Evolutionary conservation across 2,888 invertebrate genomes (phyloP).

Genomic region (Spilosoma lubricipeda): DNA sequence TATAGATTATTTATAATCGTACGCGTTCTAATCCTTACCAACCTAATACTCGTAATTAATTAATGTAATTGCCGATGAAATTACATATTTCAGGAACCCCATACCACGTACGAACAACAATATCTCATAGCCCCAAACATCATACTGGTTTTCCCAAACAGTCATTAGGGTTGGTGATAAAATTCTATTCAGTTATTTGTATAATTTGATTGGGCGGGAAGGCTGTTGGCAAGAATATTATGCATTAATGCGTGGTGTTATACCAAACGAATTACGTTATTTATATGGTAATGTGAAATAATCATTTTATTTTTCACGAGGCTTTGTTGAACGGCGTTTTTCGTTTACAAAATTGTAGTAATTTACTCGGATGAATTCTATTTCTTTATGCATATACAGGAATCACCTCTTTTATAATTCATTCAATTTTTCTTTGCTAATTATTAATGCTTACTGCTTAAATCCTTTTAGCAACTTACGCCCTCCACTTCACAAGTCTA

Average conservation of each 20-base stretch:
- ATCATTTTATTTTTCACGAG: constrained; percentile 36
- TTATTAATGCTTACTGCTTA: too few relatives aligned
- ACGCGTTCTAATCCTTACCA: background rate
- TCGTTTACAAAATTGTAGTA: constrained; percentile 25
- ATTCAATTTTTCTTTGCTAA: too few relatives aligned
- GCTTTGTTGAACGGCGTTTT: constrained; percentile 14
- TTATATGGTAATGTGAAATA: constrained; percentile 48
- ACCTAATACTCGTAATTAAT: constrained; percentile 29
- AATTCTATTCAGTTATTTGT: constrained; percentile 70
- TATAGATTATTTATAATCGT: background rate
- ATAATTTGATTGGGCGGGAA: constrained; percentile 56
- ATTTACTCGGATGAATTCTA: constrained; percentile 17
- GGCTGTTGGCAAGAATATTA: constrained; percentile 26
- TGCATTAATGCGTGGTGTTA: constrained; percentile 38
- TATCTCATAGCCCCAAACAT: constrained; percentile 3
- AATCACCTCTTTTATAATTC: too few relatives aligned
- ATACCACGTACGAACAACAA: background rate
- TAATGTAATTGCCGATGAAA: constrained; percentile 21
- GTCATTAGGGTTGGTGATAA: constrained; percentile 61
- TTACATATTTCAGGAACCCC: constrained; percentile 16
- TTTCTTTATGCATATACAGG: constrained; percentile 7
- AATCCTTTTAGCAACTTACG: background rate
- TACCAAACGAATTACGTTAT: constrained; percentile 44
- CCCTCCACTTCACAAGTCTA: background rate
- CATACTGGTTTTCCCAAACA: constrained; percentile 58